These are phyloP conservation scores for Sternarchorhynchus goeldii DNA, from an alignment of 2,797 vertebrate genomes.

Conservation along the genomic window DNA sequence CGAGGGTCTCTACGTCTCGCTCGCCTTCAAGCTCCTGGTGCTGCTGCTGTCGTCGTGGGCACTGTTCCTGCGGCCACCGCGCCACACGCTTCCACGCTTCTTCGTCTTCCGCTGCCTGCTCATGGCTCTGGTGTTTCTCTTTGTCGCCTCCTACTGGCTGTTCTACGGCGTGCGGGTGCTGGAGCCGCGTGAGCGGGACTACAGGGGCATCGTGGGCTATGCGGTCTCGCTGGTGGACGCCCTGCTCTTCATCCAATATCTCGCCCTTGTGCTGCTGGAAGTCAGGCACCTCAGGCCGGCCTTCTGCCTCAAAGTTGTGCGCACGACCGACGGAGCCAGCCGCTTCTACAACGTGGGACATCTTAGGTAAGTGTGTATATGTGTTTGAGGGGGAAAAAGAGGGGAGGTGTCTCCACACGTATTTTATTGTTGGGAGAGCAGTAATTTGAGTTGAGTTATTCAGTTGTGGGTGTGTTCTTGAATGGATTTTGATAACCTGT, in stretches of 20 bases:
- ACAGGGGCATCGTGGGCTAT: conserved; percentile 94
- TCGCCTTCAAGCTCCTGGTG: conserved; percentile 96
- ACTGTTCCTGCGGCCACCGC: conserved; percentile 88
- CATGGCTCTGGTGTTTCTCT: conserved; percentile 89
- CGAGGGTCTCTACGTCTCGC: conserved; percentile 93
- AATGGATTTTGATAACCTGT: too few relatives aligned
- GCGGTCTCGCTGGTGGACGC: conserved; percentile 94
- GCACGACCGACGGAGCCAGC: conserved; percentile 87
- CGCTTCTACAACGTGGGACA: conserved; percentile 92
- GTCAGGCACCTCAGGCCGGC: conserved; percentile 89
- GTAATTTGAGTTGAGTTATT: too few relatives aligned
- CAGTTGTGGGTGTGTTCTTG: too few relatives aligned
- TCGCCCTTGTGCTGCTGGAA: conserved; percentile 93
- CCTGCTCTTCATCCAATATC: conserved; percentile 96
- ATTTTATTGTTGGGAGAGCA: too few relatives aligned
- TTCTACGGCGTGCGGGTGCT: conserved; percentile 92
- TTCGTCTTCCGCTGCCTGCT: conserved; percentile 88
- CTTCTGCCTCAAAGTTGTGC: conserved; percentile 86
- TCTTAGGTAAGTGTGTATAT: conserved; percentile 71
- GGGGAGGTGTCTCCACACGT: neutral
- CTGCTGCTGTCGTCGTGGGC: conserved; percentile 94
- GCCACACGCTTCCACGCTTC: conserved; percentile 85
- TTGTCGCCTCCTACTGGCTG: conserved; percentile 93
- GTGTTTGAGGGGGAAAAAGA: too few relatives aligned
- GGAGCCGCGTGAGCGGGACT: conserved; percentile 84